phyloP scores from a whole-genome alignment of 2,888 invertebrate genomes.

The Drosophila meridionalis region DNA sequence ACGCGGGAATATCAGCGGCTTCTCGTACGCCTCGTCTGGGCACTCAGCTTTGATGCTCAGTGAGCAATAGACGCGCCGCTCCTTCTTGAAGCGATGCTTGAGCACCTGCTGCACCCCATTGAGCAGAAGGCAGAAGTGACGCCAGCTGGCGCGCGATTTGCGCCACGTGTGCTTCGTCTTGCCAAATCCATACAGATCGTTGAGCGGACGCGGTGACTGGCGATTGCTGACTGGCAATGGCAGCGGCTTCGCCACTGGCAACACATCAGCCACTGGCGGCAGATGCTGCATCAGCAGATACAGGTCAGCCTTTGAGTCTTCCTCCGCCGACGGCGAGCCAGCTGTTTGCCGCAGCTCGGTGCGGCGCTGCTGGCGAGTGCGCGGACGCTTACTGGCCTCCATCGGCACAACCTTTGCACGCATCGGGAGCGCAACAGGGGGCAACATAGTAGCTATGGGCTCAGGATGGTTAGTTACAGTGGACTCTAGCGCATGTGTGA shows the following conservation, averaged over 20 bases:
- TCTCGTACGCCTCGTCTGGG: conserved; percentile 45
- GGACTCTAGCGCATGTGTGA: conserved; percentile 2
- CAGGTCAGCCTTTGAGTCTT: conserved; percentile 52
- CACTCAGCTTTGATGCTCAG: conserved; percentile 50
- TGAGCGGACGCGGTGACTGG: conserved; percentile 19
- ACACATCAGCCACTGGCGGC: conserved; percentile 30
- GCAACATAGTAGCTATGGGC: conserved; percentile 8
- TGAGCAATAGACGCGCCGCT: conserved; percentile 71
- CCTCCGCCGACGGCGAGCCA: conserved; percentile 4
- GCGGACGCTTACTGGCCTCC: conserved; percentile 29
- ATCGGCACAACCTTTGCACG: background rate
- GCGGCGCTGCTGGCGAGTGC: conserved; percentile 49
- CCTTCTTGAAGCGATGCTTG: conserved; percentile 74
- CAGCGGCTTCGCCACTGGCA: background rate
- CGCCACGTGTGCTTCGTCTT: conserved; percentile 44
- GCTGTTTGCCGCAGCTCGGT: conserved; percentile 12
- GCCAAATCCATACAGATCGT: conserved; percentile 50
- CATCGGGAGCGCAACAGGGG: conserved; percentile 6
- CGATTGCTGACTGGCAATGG: background rate
- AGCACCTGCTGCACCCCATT: conserved; percentile 73
- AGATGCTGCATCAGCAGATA: conserved; percentile 50
- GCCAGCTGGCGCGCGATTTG: conserved; percentile 64
- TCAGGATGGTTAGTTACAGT: background rate
- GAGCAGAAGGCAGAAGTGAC: conserved; percentile 68
- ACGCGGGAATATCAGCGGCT: conserved; percentile 51